A percentile compares a stretch with the other conserved stretches of the same genome.
These are phyloP conservation scores for Metalampra italica DNA, from an alignment of 2,888 invertebrate genomes.

Conservation along the genomic window DNA sequence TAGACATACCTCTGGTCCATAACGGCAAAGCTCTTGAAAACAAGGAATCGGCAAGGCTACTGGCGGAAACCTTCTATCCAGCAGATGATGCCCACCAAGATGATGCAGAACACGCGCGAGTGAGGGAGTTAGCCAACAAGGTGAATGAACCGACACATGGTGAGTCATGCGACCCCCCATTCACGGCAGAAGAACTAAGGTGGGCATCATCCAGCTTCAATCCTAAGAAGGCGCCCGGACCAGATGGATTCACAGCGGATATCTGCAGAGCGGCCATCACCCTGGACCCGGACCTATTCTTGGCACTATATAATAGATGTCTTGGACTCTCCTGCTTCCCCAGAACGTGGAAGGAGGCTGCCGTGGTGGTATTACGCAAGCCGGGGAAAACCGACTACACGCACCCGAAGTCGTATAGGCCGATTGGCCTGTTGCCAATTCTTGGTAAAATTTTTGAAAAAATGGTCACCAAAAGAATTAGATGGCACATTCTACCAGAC, in stretches of 20 bases:
- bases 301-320: slow-evolving; percentile 11
- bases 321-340: slow-evolving; percentile 8
- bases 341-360: slow-evolving; percentile 10
- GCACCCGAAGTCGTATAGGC: no score
- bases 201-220: neutral
- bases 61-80: slow-evolving; percentile 7
- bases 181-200: slow-evolving; percentile 6
- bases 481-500: slow-evolving; percentile 3
- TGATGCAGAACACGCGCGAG: neutral
- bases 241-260: slow-evolving; percentile 22
- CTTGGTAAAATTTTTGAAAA: slow-evolving; percentile 17
- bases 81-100: neutral
- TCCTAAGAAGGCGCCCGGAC: slow-evolving; percentile 21
- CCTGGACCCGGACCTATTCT: slow-evolving; percentile 7
- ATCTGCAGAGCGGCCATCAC: slow-evolving; percentile 16
- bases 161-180: slow-evolving; percentile 6
- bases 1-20: neutral
- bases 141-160: neutral
- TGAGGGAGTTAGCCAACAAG: neutral
- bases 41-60: neutral
- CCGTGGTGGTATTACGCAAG: slow-evolving; percentile 12
- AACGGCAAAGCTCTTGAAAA: neutral
- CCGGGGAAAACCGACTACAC: no score
- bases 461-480: slow-evolving; percentile 6
- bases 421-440: no score